Base-by-base conservation (phyloP, 2,113 vertebrate species). In the Otus sunia region DNA sequence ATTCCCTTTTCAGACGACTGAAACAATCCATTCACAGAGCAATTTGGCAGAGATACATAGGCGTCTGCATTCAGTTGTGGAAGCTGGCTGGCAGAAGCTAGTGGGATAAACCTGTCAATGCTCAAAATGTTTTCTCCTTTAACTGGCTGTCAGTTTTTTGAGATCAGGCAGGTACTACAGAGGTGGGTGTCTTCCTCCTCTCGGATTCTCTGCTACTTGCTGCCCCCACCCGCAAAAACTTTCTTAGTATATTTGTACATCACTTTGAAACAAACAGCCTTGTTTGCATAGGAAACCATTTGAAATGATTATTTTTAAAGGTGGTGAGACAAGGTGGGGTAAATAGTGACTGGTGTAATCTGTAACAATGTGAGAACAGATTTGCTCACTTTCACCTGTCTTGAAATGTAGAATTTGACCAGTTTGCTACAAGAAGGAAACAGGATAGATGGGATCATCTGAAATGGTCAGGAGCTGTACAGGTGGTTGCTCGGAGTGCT, bases 321-420 rank as follows among this genome's bases (percentile, higher is more conserved):
- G 25, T 64, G 26, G 5, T 80, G 58, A 86, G 81, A 30, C 4
- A n/a, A 80, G 30, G 21, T 52, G 12, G 21, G 32, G 13, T 91
- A 53, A 92, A 77, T 60, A 53, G 30, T 58, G 50, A 36, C 58
- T 12, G 7, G 3, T 89, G 22, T 85, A 45, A 77, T 55, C 30
- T 0, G 0, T 62, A 74, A 49, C 14, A 49, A 9, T 12, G 3
- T 39, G 25, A 37, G 52, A 53, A 45, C 23, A 58, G 12, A 11
- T 45, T 86, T 78, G 29, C 20, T 88, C 34, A 20, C 60, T 92
- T 84, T 21, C 6, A 8, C 20, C 69, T 96, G 22, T 49, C 22
- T 32, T 91, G 27, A 76, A 34, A 19, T 56, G 53, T 22, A 49
- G 45, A 43, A 73, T 72, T 58, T 60, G n/a, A 36, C 55, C 12